Conservation (phyloP, 1,140 invertebrate species). For the Brachionus asplanchnoidis region DNA sequence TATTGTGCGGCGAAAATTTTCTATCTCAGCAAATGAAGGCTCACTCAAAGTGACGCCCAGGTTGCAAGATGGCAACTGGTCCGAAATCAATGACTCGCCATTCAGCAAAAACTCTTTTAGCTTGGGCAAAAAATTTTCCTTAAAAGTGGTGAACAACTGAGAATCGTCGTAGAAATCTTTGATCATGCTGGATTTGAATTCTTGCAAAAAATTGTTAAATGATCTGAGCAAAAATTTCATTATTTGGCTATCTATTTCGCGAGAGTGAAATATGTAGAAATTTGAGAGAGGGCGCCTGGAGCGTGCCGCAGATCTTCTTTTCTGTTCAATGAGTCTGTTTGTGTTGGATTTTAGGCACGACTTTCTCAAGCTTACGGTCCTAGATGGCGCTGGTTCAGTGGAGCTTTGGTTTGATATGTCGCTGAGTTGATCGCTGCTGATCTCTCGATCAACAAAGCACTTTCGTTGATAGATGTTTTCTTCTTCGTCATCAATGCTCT, state of each 20-base stretch:
- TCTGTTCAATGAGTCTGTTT: not conserved
- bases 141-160: constrained; percentile 9
- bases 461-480: not conserved
- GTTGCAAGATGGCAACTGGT: constrained; percentile 16
- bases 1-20: not conserved
- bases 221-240: constrained; percentile 34
- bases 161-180: constrained; percentile 25
- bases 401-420: not conserved
- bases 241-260: constrained; percentile 17
- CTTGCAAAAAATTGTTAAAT: constrained; percentile 23
- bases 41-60: constrained; percentile 17
- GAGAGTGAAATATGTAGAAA: constrained; percentile 12
- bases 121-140: not conserved
- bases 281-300: not conserved
- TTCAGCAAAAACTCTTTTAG: constrained; percentile 31
- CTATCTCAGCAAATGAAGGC: constrained; percentile 15
- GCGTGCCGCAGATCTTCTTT: not conserved
- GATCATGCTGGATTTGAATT: constrained; percentile 6
- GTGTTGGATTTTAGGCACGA: not conserved
- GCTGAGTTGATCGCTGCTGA: not conserved
- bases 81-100: not conserved
- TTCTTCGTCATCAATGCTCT: not conserved
- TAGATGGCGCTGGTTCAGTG: not conserved
- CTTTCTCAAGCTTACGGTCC: not conserved
- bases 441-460: not conserved